Evolutionary conservation across 2,888 invertebrate species (phyloP), one percentile per base, ranked within the genome.

Genomic region (Meliscaeva auricollis): DNA sequence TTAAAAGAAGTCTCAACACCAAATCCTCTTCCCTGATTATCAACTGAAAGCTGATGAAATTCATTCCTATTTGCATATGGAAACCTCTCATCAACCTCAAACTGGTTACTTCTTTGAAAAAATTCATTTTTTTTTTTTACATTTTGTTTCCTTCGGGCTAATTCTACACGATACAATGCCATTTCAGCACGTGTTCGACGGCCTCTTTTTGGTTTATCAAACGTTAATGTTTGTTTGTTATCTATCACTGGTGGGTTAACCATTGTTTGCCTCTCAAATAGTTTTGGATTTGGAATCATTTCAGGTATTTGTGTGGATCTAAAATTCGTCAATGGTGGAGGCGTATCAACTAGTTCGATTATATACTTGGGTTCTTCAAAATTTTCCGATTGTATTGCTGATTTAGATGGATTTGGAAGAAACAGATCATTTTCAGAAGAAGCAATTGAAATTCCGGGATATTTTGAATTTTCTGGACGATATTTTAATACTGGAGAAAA

Each of bases 321-420:
- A 2, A 11, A 17, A 7, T 68, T 66, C 13, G 35, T 58, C n/a
- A 80, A 66, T 4, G 84, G 58, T 13, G 80, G 84, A 5, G 84
- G 84, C 0, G 84, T 80, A 9, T 66, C 66, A 13, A 75, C 80
- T 9, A 84, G 22, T 20, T 80, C 66, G 11, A 84, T 80, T 5
- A 44, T 41, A 22, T 70, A 84, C 9, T 46, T 38, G 0, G 70
- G 83, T 32, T 83, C 38, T 32, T 58, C 58, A 5, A 35, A 30
- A 4, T 30, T n/a, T 1, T 62, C 48, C 4, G 54, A 26, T 20
- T 20, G 48, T n/a, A 35, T 22, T n/a, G n/a, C n/a, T 1, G 26
- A 17, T 17, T 17, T 11, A 26, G 15, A 1, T 30, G 3, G 2
- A n/a, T 8, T 30, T 1, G 54, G 54, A 6, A 8, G 11, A 11